Evolutionary conservation across 1,140 invertebrate genomes (phyloP).

Genomic region (Diorhabda carinulata): DNA sequence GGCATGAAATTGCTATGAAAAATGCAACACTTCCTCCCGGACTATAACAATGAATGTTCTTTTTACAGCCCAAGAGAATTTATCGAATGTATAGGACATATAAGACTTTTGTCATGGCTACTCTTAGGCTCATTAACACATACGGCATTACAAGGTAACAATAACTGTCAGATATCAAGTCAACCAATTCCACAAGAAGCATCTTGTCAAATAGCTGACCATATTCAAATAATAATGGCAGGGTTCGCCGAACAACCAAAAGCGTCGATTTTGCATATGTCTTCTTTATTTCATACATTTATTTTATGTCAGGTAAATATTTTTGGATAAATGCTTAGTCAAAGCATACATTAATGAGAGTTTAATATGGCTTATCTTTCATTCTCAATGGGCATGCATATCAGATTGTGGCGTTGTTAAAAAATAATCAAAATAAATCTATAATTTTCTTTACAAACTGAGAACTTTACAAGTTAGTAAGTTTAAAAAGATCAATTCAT

Average conservation of each 20-base stretch:
- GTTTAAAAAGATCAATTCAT: no score
- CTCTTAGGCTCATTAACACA: conserved; percentile 90
- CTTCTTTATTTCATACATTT: conserved; percentile 78
- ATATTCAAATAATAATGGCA: conserved; percentile 90
- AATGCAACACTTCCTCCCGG: no score
- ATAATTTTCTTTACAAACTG: no score
- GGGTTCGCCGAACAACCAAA: conserved; percentile 96
- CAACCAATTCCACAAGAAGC: conserved; percentile 94
- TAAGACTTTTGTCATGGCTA: conserved; percentile 92
- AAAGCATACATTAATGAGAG: no score
- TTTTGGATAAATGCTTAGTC: no score
- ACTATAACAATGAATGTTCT: not conserved
- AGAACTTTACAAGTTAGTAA: no score
- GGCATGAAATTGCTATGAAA: no score
- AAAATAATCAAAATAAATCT: no score
- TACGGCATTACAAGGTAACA: conserved; percentile 60
- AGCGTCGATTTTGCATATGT: conserved; percentile 87
- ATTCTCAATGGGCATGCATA: no score
- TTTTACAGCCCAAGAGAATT: conserved; percentile 82
- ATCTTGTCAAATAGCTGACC: conserved; percentile 93
- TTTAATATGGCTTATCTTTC: no score
- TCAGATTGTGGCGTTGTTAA: no score
- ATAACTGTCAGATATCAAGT: conserved; percentile 53
- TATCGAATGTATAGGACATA: conserved; percentile 90
- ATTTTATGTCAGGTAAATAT: conserved; percentile 68